Evolutionary conservation across 2,888 invertebrate species (phyloP).

Genomic region (Trichogramma dendrolimi): DNA sequence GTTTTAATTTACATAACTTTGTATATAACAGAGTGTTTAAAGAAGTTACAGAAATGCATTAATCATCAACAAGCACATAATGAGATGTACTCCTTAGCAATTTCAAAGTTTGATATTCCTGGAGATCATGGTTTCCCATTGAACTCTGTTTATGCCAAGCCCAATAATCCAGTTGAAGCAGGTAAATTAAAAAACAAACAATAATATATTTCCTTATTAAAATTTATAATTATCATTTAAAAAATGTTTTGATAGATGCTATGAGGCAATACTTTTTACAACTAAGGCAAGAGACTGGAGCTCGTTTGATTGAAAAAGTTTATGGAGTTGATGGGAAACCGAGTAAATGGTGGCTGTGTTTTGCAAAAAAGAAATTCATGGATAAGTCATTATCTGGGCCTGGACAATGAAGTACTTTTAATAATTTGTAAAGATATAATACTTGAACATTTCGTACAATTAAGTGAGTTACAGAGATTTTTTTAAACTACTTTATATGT

Average conservation of each 20-base stretch:
- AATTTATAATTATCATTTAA: background rate
- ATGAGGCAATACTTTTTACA: slow-evolving; percentile 93
- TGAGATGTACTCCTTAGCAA: slow-evolving; percentile 94
- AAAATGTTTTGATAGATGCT: slow-evolving; percentile 60
- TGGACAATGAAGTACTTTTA: slow-evolving; percentile 58
- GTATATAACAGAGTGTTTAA: slow-evolving; percentile 96
- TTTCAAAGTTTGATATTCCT: slow-evolving; percentile 92
- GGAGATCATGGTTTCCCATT: slow-evolving; percentile 93
- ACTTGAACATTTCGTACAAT: slow-evolving; percentile 15
- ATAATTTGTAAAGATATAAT: slow-evolving; percentile 17
- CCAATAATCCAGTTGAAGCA: slow-evolving; percentile 71
- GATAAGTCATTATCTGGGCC: slow-evolving; percentile 93
- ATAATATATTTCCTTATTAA: background rate
- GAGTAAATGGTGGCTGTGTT: slow-evolving; percentile 99
- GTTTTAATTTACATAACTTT: slow-evolving; percentile 95
- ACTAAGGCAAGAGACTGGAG: slow-evolving; percentile 90
- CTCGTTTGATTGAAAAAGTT: slow-evolving; percentile 85
- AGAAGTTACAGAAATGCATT: slow-evolving; percentile 86
- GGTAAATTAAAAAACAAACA: slow-evolving; percentile 55
- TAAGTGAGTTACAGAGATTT: slow-evolving; percentile 18
- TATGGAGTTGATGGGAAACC: slow-evolving; percentile 82
- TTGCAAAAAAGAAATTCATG: slow-evolving; percentile 99
- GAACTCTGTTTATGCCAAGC: slow-evolving; percentile 91
- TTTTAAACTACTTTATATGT: slow-evolving; percentile 2
- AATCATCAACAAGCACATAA: slow-evolving; percentile 85